Evolutionary conservation across 2,797 vertebrate species (phyloP).

Genomic region (Periophthalmus magnuspinnatus): DNA sequence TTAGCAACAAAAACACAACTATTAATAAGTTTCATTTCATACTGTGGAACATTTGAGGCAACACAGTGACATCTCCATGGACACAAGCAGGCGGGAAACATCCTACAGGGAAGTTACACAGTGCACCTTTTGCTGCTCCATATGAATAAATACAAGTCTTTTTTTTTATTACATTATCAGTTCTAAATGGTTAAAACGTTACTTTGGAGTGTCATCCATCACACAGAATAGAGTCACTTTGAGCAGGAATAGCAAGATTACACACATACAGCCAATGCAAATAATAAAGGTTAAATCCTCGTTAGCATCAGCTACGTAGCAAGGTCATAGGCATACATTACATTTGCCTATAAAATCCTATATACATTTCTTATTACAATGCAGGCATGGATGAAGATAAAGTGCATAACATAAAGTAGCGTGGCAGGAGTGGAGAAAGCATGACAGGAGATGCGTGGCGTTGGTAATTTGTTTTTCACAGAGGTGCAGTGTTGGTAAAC

Average conservation of each 20-base stretch:
- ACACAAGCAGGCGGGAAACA: neutral
- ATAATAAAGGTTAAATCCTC: neutral
- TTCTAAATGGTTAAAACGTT: neutral
- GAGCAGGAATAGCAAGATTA: no score
- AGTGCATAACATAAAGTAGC: slow-evolving; percentile 23
- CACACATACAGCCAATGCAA: neutral
- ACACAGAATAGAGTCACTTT: neutral
- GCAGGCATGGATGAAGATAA: slow-evolving; percentile 41
- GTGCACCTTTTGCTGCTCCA: no score
- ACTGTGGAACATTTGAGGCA: no score
- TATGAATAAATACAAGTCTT: no score
- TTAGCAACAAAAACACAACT: no score
- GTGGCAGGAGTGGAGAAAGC: slow-evolving; percentile 52
- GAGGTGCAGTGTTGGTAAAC: slow-evolving; percentile 58
- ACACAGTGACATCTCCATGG: neutral
- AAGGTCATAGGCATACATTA: slow-evolving; percentile 32
- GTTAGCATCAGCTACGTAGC: neutral
- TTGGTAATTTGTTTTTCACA: slow-evolving; percentile 66
- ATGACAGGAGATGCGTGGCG: slow-evolving; percentile 42
- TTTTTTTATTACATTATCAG: neutral
- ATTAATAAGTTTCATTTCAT: no score
- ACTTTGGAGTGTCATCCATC: neutral
- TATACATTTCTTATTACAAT: slow-evolving; percentile 40
- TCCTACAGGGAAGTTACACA: neutral
- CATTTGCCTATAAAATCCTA: slow-evolving; percentile 15